phyloP scores from a whole-genome alignment of 2,113 vertebrate genomes.

The Scophthalmus maximus region DNA sequence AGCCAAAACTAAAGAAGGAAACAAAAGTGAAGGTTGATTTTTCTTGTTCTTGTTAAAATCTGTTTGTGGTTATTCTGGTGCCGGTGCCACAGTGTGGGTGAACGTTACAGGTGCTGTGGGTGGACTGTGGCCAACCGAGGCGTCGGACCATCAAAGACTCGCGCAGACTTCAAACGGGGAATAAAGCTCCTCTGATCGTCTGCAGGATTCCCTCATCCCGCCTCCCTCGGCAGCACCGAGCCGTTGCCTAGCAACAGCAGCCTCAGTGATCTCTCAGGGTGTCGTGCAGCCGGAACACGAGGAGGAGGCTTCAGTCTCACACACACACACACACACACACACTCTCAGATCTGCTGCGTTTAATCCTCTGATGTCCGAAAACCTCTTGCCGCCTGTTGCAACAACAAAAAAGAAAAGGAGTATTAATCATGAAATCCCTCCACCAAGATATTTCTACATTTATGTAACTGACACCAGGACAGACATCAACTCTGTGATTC shows the following conservation, averaged over 20 bases:
- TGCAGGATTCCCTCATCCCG: constrained; percentile 27
- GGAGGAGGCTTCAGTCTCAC: constrained; percentile 2
- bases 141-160: constrained; percentile 19
- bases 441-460: background rate
- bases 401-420: background rate
- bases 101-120: too few species aligned
- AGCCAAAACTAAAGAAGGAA: background rate
- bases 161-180: constrained; percentile 16
- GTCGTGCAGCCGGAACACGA: background rate
- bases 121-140: background rate
- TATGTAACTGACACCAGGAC: background rate
- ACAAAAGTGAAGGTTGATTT: too few species aligned
- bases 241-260: constrained; percentile 66
- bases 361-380: constrained; percentile 30
- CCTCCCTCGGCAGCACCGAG: too few species aligned
- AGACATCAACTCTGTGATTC: background rate
- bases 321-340: constrained; percentile 4
- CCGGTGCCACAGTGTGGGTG: background rate
- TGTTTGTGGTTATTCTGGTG: background rate
- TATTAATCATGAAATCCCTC: background rate
- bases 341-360: constrained; percentile 25
- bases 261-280: constrained; percentile 12
- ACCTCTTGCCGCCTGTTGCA: too few species aligned
- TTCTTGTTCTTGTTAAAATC: background rate
- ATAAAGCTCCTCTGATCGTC: constrained; percentile 16